Evolutionary conservation across 2,888 invertebrate species (phyloP).

Genomic region (Macrophya annulata): DNA sequence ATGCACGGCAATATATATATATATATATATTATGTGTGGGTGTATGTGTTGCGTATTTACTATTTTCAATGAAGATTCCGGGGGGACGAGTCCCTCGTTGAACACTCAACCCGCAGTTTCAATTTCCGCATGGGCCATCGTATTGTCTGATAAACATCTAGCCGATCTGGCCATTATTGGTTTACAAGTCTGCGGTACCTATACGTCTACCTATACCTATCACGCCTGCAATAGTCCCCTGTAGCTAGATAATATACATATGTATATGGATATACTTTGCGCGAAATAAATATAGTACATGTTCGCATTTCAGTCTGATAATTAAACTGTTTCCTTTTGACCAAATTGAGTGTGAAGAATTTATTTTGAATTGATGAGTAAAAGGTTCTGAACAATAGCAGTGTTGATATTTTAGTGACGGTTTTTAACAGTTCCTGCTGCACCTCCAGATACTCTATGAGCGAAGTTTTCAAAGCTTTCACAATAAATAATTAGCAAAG

Average conservation of each 20-base stretch:
- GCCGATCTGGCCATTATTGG: slow-evolving; percentile 42
- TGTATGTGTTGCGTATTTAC: not conserved
- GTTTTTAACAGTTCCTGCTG: not conserved
- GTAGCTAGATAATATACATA: not conserved
- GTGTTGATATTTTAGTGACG: not conserved
- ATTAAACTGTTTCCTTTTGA: not conserved
- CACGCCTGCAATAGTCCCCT: not conserved
- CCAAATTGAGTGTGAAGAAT: not conserved
- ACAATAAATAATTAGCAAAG: too few species aligned
- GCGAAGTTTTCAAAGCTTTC: not conserved
- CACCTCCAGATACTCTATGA: not conserved
- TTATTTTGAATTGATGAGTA: not conserved
- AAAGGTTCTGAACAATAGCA: not conserved
- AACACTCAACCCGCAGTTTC: slow-evolving; percentile 35
- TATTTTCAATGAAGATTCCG: slow-evolving; percentile 1
- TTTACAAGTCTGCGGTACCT: slow-evolving; percentile 22
- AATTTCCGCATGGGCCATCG: slow-evolving; percentile 45
- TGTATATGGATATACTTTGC: not conserved
- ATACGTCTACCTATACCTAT: not conserved
- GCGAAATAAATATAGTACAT: not conserved
- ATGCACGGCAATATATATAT: too few species aligned
- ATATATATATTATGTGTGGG: not conserved
- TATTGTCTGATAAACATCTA: slow-evolving; percentile 48
- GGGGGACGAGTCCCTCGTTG: slow-evolving; percentile 38
- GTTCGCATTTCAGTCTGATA: not conserved